A percentile compares a stretch with the other conserved stretches of the same genome.
Evolutionary conservation across 2,888 invertebrate species (phyloP).

Genomic region (Cephus pygmeus): DNA sequence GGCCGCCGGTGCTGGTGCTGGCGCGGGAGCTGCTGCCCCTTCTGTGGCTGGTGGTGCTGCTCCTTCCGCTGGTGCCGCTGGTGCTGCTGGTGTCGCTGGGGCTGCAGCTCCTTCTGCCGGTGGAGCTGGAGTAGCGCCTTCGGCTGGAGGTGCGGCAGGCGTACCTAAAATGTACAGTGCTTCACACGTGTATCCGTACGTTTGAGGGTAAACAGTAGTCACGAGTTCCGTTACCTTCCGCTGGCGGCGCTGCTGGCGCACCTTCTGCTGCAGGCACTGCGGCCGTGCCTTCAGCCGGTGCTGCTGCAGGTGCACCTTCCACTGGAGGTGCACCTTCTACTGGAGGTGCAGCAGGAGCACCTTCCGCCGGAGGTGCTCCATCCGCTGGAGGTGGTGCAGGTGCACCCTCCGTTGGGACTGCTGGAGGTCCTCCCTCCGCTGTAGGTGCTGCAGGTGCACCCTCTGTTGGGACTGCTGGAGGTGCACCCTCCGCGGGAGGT

Average conservation of each 20-base stretch:
- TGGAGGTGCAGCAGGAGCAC: too few relatives aligned
- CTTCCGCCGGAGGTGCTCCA: neutral
- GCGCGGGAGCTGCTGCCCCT: too few relatives aligned
- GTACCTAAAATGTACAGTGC: too few relatives aligned
- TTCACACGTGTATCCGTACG: slow-evolving; percentile 47
- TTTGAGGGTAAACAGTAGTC: slow-evolving; percentile 15
- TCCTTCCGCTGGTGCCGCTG: neutral
- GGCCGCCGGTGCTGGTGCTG: too few relatives aligned
- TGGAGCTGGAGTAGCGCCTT: slow-evolving; percentile 33
- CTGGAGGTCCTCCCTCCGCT: slow-evolving; percentile 42
- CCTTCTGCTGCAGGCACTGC: slow-evolving; percentile 16
- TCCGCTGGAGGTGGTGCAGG: neutral
- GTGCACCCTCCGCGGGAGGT: slow-evolving; percentile 55
- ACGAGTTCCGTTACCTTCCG: slow-evolving; percentile 46
- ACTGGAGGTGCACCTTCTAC: slow-evolving; percentile 16
- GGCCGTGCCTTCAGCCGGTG: too few relatives aligned
- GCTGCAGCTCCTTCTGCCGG: neutral
- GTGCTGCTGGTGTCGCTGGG: neutral
- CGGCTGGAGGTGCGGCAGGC: slow-evolving; percentile 37
- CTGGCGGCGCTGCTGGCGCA: slow-evolving; percentile 10
- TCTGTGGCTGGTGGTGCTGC: neutral
- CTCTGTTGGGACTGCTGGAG: slow-evolving; percentile 4
- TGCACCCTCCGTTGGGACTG: slow-evolving; percentile 14
- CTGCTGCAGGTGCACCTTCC: slow-evolving; percentile 43
- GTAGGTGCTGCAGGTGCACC: slow-evolving; percentile 25